Conservation (phyloP, 2,888 invertebrate genomes). For the Callyntrura sp. region DNA sequence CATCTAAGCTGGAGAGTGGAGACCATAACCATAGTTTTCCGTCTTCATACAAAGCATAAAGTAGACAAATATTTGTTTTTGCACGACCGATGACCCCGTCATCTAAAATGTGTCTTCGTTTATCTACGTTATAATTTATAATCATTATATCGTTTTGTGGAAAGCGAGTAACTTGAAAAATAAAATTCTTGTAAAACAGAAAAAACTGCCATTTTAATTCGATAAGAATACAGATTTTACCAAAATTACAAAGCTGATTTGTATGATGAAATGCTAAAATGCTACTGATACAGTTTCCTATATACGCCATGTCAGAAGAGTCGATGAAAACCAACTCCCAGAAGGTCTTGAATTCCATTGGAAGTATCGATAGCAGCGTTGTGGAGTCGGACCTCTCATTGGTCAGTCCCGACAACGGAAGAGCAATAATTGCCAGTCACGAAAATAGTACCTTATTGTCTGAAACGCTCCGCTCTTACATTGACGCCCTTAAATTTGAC, state of each 20-base stretch:
- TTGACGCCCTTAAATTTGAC: slow-evolving; percentile 65
- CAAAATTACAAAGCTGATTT: neutral
- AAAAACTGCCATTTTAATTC: too few relatives aligned
- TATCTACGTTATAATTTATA: too few relatives aligned
- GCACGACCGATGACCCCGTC: too few relatives aligned
- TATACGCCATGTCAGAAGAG: neutral
- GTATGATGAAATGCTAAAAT: neutral
- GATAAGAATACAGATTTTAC: neutral
- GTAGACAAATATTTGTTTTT: too few relatives aligned
- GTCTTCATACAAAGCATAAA: too few relatives aligned
- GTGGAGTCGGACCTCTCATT: neutral
- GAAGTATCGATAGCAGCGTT: slow-evolving; percentile 7
- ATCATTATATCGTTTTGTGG: too few relatives aligned
- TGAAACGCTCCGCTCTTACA: slow-evolving; percentile 31
- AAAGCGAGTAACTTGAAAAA: too few relatives aligned
- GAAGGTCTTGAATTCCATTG: neutral
- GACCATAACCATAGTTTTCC: too few relatives aligned
- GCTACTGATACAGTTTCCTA: neutral
- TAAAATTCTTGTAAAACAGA: slow-evolving; percentile 10
- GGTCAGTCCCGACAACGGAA: neutral
- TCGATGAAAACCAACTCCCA: neutral
- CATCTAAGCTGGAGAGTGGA: too few relatives aligned
- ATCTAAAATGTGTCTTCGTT: too few relatives aligned
- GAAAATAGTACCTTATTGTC: neutral
- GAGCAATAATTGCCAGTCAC: neutral